A percentile compares a stretch with the other conserved stretches of the same genome.
Evolutionary conservation across 1,140 invertebrate genomes (phyloP).

Genomic region (Zaprionus inermis): DNA sequence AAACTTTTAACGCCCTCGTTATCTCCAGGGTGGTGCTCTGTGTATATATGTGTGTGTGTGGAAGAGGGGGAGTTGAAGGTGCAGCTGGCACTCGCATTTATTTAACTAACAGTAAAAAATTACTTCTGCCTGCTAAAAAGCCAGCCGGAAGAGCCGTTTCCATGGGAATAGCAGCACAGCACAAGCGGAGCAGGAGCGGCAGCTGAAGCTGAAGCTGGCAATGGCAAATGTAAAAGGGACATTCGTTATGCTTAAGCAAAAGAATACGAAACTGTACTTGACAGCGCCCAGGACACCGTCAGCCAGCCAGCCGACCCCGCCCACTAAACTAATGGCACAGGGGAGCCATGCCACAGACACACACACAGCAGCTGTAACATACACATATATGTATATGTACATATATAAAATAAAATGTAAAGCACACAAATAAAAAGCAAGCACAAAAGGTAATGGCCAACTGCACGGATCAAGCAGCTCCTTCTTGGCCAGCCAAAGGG

Average conservation of each 20-base stretch:
- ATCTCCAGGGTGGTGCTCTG: conserved; percentile 14
- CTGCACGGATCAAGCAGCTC: conserved; percentile 55
- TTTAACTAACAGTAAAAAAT: conserved; percentile 83
- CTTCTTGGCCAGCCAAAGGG: conserved; percentile 56
- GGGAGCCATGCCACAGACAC: conserved; percentile 47
- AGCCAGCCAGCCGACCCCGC: background rate
- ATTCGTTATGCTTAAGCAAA: conserved; percentile 82
- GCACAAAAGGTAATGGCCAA: conserved; percentile 77
- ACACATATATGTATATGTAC: conserved; percentile 33
- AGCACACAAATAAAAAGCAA: conserved; percentile 56
- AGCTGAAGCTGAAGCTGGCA: conserved; percentile 6
- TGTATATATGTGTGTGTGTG: background rate
- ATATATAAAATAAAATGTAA: conserved; percentile 40
- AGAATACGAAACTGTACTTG: conserved; percentile 83
- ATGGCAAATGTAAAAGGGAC: conserved; percentile 62
- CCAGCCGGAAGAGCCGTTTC: conserved; percentile 44
- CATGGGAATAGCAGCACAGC: conserved; percentile 57
- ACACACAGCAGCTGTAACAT: background rate
- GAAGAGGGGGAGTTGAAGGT: conserved; percentile 48
- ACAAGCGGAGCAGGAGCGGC: background rate
- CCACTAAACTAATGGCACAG: conserved; percentile 70
- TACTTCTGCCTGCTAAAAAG: conserved; percentile 68
- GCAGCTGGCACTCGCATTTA: conserved; percentile 72
- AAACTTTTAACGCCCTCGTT: conserved; percentile 79
- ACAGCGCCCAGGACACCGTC: conserved; percentile 54